These are phyloP conservation scores for Fragum sueziense DNA, from an alignment of 2,888 invertebrate genomes.

Conservation along the genomic window DNA sequence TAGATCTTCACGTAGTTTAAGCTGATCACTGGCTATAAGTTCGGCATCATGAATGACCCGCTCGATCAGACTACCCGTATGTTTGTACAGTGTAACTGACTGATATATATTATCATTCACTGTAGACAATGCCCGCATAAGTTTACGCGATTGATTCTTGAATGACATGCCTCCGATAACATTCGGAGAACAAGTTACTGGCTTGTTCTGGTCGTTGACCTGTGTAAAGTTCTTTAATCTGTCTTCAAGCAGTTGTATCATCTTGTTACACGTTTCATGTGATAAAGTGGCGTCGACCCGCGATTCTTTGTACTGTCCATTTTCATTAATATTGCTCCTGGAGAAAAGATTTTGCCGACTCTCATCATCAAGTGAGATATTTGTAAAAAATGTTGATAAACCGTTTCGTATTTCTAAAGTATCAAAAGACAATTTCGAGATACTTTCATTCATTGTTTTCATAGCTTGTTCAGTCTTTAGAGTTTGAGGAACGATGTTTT, in stretches of 20 bases:
- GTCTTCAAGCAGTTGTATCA: constrained; percentile 51
- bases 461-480: background rate
- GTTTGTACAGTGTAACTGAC: constrained; percentile 68
- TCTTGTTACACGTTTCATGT: constrained; percentile 46
- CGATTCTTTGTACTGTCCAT: constrained; percentile 30
- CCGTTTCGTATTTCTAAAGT: constrained; percentile 43
- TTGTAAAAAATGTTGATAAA: constrained; percentile 19
- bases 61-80: constrained; percentile 69
- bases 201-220: constrained; percentile 16
- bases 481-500: background rate
- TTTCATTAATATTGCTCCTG: background rate
- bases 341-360: background rate
- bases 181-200: constrained; percentile 24
- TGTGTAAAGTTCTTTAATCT: constrained; percentile 41
- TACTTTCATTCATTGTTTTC: constrained; percentile 18
- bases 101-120: constrained; percentile 71
- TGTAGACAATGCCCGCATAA: constrained; percentile 63
- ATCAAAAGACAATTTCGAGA: constrained; percentile 28
- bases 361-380: constrained; percentile 24
- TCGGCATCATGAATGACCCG: constrained; percentile 70
- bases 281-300: constrained; percentile 14
- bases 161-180: constrained; percentile 40
- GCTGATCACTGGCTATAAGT: constrained; percentile 67
- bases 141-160: constrained; percentile 53
- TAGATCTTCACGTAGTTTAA: constrained; percentile 62